Base-by-base conservation (phyloP, 2,888 invertebrate species). In the Bembecia ichneumoniformis region DNA sequence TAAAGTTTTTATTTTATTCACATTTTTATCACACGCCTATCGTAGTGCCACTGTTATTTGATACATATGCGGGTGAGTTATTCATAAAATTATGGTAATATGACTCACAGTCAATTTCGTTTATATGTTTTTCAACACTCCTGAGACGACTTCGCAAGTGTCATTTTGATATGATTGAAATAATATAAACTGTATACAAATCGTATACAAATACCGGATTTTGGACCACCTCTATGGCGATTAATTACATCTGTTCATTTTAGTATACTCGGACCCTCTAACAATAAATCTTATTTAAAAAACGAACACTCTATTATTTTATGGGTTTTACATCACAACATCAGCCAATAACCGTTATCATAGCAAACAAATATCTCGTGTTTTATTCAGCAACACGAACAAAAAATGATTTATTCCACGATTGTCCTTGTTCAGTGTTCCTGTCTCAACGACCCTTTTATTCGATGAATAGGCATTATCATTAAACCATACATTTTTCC, bases 331-430 rank as follows among this genome's bases (percentile, higher is more conserved):
- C 44, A 44, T 16, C 17, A 17, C 44, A 44, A 44, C 44, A 44
- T 44, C 16, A 13, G 44, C 44, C 44, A 44, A 44, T 17, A 15
- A 44, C 15, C 16, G 44, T 16, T 44, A 44, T 44, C 44, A 44
- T 11, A 28, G 46, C 46, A 46, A 46, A 46, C 46, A 46, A 20
- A 46, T 46, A 34, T 9, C 44, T 44, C 16, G 34, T 46, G 13
- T 20, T 46, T 46, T 46, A 17, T 28, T 46, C 46, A 34, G 20
- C 4, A 46, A 28, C 20, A 46, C 46, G 46, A 46, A 46, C 28
- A 17, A 46, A 34, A 46, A 46, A 28, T 46, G 34, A 50, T 71
- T 68, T 70, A 44, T 44, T 44, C 44, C 44, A 44, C 44, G 17
- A 16, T 17, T 44, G 44, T 16, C 44, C 44, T 44, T 16, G 17